Conservation (phyloP, 1,140 invertebrate genomes). For the Asbolus verrucosus region DNA sequence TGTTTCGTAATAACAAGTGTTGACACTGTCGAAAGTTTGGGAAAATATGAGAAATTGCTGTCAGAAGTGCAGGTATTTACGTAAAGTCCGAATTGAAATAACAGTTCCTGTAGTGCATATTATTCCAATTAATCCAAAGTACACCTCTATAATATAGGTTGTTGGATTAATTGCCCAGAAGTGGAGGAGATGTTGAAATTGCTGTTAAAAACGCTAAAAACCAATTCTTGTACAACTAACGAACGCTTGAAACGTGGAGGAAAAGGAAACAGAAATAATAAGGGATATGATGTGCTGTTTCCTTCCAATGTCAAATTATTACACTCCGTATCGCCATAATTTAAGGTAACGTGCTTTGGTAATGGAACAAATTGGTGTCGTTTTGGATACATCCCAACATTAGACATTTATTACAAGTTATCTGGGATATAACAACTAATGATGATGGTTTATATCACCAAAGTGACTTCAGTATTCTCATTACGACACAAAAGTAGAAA, state of each 20-base stretch:
- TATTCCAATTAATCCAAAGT: too few relatives aligned
- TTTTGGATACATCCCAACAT: slow-evolving; percentile 27
- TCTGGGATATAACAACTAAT: slow-evolving; percentile 16
- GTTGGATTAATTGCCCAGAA: too few relatives aligned
- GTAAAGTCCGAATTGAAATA: too few relatives aligned
- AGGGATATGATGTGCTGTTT: slow-evolving; percentile 51
- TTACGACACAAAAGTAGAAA: too few relatives aligned
- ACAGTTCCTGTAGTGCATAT: too few relatives aligned
- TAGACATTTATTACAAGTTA: slow-evolving; percentile 23
- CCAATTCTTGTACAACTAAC: slow-evolving; percentile 10
- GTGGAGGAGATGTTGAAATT: background rate
- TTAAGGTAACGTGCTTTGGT: slow-evolving; percentile 37
- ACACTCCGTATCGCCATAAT: slow-evolving; percentile 34
- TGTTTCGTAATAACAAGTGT: too few relatives aligned
- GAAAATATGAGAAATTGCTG: background rate
- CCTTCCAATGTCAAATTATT: slow-evolving; percentile 40
- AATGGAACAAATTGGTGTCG: slow-evolving; percentile 44
- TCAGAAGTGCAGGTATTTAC: too few relatives aligned
- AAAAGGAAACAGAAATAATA: slow-evolving; percentile 50
- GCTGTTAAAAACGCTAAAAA: slow-evolving; percentile 15
- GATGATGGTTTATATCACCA: too few relatives aligned
- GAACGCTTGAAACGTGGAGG: slow-evolving; percentile 11
- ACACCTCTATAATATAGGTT: too few relatives aligned
- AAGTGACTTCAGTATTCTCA: too few relatives aligned
- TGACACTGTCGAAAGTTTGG: background rate